Evolutionary conservation across 2,888 invertebrate species (phyloP), one percentile per base, ranked within the genome.

Genomic region (Chloroclysta siterata): DNA sequence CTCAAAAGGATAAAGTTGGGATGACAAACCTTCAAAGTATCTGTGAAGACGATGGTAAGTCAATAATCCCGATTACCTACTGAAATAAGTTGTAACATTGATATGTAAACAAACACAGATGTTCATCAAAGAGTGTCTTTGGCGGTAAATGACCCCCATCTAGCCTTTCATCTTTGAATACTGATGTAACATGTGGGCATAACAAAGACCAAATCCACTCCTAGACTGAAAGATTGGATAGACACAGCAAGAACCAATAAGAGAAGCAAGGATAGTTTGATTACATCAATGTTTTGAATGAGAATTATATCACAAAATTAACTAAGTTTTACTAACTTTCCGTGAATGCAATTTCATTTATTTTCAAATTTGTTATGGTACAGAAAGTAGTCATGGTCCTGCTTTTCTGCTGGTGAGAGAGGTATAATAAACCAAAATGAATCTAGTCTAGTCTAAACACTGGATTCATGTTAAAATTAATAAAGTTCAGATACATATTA

Each of bases 11-110:
- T 47, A 89, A 85, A 77, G 83, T 75, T 65, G 74, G 59, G 54
- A 67, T 77, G 74, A 83, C 83, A 52, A 82, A 79, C 22, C 87
- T 92, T 63, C 86, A 90, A 71, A 88, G 89, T 70, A 92, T 93
- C 60, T 74, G 85, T 58, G 92, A 92, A 70, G 88, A 88, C 60
- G 91, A 88, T 71, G 86, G 92, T 89, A 80, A 73, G 69, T 61
- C 22, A 14, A 36, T 57, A 48, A 47, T 14, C 0, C 7, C n/a
- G 36, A 36, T 36, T 15, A 56, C 44, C 3, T 8, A 29, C 7
- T 7, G 1, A 42, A 42, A 42, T n/a, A 42, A 2, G 7, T 41
- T 28, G 44, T 10, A 10, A 13, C 22, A 41, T 11, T 51, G 6
- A 2, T 8, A 53, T 59, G 17, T 42, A 36, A 33, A 15, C 48